A percentile compares a stretch with the other conserved stretches of the same genome.
These are phyloP conservation scores for Trachurus trachurus DNA, from an alignment of 2,797 vertebrate species.

Conservation along the genomic window DNA sequence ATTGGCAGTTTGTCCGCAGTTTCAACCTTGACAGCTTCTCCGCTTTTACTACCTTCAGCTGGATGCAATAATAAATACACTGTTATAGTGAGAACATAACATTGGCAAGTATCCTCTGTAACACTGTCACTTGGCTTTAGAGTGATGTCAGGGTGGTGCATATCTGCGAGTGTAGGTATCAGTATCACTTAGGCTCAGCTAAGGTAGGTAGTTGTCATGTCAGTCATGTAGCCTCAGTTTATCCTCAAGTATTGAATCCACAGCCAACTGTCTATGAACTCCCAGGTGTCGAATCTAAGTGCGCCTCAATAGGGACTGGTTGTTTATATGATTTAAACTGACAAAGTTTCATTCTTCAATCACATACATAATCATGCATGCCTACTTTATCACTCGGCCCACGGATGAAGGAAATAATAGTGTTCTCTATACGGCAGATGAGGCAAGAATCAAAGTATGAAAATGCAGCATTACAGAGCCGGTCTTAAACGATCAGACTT, in stretches of 20 bases:
- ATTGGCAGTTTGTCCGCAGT: constrained; percentile 14
- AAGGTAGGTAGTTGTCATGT: constrained; percentile 38
- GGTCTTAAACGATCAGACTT: constrained; percentile 62
- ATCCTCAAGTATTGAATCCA: constrained; percentile 36
- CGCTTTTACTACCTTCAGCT: constrained; percentile 25
- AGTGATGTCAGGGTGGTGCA: constrained; percentile 50
- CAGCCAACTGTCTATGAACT: constrained; percentile 27
- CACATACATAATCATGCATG: not conserved
- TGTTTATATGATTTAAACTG: constrained; percentile 23
- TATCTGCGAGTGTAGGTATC: constrained; percentile 51
- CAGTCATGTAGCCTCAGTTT: constrained; percentile 43
- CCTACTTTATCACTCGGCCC: not conserved
- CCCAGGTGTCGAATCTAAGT: constrained; percentile 22
- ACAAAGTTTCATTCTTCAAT: constrained; percentile 21
- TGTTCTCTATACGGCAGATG: constrained; percentile 23
- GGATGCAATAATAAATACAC: constrained; percentile 36
- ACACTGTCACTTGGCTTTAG: constrained; percentile 41
- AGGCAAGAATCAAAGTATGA: constrained; percentile 53
- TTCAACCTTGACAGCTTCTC: constrained; percentile 33
- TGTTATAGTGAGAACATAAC: constrained; percentile 46
- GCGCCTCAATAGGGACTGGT: not conserved
- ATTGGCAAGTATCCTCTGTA: constrained; percentile 51
- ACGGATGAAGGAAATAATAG: no score
- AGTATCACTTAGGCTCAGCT: constrained; percentile 53
- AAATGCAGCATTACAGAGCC: constrained; percentile 41